Conservation (phyloP, 2,797 vertebrate species). For the Protosalanx chinensis region DNA sequence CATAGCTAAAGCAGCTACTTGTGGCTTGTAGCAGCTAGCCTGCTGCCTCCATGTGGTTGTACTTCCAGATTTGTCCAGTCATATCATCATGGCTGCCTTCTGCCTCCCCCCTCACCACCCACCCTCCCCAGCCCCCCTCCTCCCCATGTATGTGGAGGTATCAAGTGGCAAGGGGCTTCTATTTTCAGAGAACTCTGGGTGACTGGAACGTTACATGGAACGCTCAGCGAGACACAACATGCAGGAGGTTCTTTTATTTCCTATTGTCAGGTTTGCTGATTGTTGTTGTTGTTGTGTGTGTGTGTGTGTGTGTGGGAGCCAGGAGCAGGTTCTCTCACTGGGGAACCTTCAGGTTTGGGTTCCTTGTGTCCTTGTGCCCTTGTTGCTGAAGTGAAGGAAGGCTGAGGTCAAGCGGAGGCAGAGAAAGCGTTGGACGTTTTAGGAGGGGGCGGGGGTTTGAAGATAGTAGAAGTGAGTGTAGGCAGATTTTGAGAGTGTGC, state of each 20-base stretch:
- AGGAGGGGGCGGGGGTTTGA: slow-evolving; percentile 24
- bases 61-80: slow-evolving; percentile 62
- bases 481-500: slow-evolving; percentile 2
- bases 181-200: slow-evolving; percentile 88
- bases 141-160: slow-evolving; percentile 84
- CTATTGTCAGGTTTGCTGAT: slow-evolving; percentile 42
- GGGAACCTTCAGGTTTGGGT: slow-evolving; percentile 4
- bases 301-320: neutral
- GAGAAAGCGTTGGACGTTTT: slow-evolving; percentile 6
- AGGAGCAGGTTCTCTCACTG: neutral
- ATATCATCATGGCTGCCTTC: slow-evolving; percentile 66
- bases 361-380: slow-evolving; percentile 44
- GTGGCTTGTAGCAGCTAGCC: neutral
- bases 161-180: slow-evolving; percentile 82
- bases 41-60: neutral
- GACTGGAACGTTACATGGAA: slow-evolving; percentile 84
- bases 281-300: slow-evolving; percentile 18
- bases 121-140: slow-evolving; percentile 71
- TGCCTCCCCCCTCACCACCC: slow-evolving; percentile 29
- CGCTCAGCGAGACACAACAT: slow-evolving; percentile 73
- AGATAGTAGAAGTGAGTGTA: slow-evolving; percentile 33
- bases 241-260: slow-evolving; percentile 71
- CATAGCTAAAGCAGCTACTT: neutral
- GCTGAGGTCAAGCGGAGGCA: slow-evolving; percentile 51
- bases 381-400: slow-evolving; percentile 59